These are phyloP conservation scores for Drosophila paracracens DNA, from an alignment of 2,888 invertebrate species.

Conservation along the genomic window DNA sequence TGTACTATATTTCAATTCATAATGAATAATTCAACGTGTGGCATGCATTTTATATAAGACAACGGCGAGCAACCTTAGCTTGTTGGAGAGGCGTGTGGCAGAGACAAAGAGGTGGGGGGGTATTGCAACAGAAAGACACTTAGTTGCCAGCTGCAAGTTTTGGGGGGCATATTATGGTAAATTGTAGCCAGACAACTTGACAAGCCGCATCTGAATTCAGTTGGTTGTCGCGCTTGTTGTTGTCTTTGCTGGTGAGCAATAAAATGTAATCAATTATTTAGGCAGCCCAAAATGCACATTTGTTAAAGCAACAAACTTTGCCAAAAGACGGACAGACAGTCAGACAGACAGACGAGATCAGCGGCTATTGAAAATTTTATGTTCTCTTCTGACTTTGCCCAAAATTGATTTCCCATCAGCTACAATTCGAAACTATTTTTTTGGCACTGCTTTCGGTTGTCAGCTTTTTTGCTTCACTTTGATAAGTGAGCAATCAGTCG, in stretches of 20 bases:
- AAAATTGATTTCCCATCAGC: neutral
- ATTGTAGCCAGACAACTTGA: conserved; percentile 61
- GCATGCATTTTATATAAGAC: conserved; percentile 78
- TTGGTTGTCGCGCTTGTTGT: conserved; percentile 20
- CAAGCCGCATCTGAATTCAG: conserved; percentile 64
- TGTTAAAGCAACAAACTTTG: conserved; percentile 21
- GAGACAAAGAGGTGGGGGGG: accelerated
- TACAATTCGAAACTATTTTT: neutral
- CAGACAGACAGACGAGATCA: neutral
- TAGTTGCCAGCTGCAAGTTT: conserved; percentile 24
- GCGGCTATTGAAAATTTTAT: conserved; percentile 5
- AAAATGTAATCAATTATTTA: conserved; percentile 81
- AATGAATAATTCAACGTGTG: conserved; percentile 78
- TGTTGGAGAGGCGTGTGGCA: neutral
- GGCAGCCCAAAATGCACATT: conserved; percentile 66
- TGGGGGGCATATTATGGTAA: conserved; percentile 47
- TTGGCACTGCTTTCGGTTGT: neutral
- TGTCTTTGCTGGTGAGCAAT: conserved; percentile 57
- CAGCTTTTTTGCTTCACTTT: too few relatives aligned
- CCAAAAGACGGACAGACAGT: neutral
- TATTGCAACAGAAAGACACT: conserved; percentile 39
- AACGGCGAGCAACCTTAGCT: conserved; percentile 27
- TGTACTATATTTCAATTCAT: conserved; percentile 75
- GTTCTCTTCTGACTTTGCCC: conserved; percentile 15
- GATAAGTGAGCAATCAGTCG: neutral